Conservation (phyloP, 1,140 invertebrate species). For the Ridgeia piscesae region DNA sequence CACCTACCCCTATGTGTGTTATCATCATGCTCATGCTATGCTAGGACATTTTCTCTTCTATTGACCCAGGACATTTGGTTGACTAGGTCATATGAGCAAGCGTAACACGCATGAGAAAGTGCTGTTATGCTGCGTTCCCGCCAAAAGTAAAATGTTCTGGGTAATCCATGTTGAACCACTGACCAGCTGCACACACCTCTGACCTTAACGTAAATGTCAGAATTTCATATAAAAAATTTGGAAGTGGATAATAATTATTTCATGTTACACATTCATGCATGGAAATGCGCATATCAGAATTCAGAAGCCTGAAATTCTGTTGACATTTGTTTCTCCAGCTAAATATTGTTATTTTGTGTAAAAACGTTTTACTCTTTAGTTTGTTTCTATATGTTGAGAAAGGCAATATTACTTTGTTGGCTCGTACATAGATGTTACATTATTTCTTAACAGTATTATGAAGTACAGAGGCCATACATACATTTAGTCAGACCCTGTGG, state of each 20-base stretch:
- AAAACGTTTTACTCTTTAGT: background rate
- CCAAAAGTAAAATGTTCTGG: too few relatives aligned
- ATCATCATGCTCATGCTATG: too few relatives aligned
- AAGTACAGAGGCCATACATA: background rate
- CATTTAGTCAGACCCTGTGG: too few relatives aligned
- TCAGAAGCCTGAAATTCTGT: background rate
- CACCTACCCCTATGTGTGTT: background rate
- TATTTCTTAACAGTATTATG: background rate
- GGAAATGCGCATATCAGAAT: too few relatives aligned
- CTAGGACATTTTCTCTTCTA: too few relatives aligned
- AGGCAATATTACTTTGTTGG: background rate
- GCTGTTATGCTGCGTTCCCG: background rate
- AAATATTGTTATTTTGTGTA: background rate
- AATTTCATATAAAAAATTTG: background rate
- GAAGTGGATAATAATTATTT: too few relatives aligned
- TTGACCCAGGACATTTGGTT: background rate
- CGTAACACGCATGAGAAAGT: background rate
- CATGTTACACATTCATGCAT: background rate
- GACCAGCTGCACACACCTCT: background rate
- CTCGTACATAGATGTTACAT: background rate
- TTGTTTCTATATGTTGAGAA: background rate
- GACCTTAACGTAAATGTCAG: background rate
- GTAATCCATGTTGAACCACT: background rate
- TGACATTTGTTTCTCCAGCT: background rate
- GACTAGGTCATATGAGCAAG: background rate